Percentiles rank a stretch among this genome's conserved stretches.
phyloP scores from a whole-genome alignment of 2,797 vertebrate species.

The Clarias laeviceps region DNA sequence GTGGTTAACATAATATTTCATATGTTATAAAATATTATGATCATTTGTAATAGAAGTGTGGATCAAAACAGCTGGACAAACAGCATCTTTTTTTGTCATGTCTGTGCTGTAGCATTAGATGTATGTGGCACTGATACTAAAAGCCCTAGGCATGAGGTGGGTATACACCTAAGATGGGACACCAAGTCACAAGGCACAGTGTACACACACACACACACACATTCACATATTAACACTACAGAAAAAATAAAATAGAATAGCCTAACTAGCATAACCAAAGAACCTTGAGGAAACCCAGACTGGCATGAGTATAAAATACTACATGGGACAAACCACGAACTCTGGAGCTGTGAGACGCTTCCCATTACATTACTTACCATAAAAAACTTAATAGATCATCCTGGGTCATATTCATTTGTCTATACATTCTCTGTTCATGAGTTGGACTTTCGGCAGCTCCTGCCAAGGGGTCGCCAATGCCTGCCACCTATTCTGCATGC shows the following conservation, averaged over 20 bases:
- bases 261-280: not conserved
- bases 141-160: not conserved
- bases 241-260: too few species aligned
- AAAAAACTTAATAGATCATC: not conserved
- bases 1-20: conserved; percentile 5
- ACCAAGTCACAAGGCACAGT: not conserved
- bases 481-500: too few species aligned
- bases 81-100: too few species aligned
- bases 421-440: not conserved
- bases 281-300: not conserved
- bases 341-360: not conserved
- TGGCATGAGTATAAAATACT: not conserved
- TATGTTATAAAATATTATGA: not conserved
- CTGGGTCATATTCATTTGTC: not conserved
- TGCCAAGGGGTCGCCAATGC: too few species aligned
- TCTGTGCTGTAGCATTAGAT: not conserved
- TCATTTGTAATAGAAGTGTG: not conserved
- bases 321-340: not conserved
- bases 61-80: not conserved
- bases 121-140: not conserved
- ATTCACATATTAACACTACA: too few species aligned
- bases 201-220: not conserved
- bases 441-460: too few species aligned
- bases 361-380: not conserved
- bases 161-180: not conserved